Evolutionary conservation across 2,888 invertebrate genomes (phyloP).

Genomic region (Malthinus flaveolus): DNA sequence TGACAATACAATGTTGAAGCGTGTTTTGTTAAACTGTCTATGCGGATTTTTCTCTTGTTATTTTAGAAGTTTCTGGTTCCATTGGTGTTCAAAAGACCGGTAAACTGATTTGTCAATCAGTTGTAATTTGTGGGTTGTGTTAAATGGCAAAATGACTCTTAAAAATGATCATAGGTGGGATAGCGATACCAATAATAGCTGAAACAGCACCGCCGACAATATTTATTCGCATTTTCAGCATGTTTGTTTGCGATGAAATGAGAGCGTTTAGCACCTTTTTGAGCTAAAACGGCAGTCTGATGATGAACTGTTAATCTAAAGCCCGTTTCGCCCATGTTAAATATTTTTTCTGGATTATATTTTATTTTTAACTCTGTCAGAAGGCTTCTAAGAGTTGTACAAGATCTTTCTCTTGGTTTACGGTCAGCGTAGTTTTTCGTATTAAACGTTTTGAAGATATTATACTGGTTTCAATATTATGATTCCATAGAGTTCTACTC

Average conservation of each 20-base stretch:
- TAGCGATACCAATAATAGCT: background rate
- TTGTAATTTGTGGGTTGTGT: constrained; percentile 1
- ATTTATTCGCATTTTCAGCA: background rate
- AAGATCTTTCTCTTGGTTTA: background rate
- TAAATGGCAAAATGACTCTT: background rate
- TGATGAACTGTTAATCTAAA: background rate
- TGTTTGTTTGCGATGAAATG: background rate
- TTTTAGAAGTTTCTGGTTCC: background rate
- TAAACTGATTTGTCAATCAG: background rate
- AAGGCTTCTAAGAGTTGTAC: background rate
- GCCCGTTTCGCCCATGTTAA: constrained; percentile 3
- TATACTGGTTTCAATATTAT: background rate
- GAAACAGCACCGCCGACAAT: background rate
- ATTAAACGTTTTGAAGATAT: background rate
- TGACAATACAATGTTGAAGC: too few species aligned
- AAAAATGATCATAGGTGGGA: background rate
- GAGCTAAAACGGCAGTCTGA: background rate
- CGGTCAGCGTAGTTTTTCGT: background rate
- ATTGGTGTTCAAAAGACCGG: background rate
- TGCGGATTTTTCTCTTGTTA: background rate
- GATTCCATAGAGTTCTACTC: background rate
- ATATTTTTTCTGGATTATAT: background rate
- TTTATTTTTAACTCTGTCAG: background rate
- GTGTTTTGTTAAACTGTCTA: too few species aligned
- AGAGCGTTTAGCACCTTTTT: background rate